Base-by-base conservation (phyloP, 35 echinoderm and acorn worm genomes). In the Stichopus chloronotus region DNA sequence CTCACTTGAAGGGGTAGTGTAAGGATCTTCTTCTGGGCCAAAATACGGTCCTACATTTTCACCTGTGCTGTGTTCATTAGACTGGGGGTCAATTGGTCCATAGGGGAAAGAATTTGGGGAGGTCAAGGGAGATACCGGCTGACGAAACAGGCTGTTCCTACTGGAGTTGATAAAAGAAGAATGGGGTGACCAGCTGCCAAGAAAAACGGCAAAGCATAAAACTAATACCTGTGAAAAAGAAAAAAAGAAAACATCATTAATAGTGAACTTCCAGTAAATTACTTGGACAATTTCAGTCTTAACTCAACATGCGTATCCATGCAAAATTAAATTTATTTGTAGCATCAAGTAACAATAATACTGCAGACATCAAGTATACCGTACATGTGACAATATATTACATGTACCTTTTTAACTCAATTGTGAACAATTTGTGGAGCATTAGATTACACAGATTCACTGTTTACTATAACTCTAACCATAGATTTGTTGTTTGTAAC, bases 171-270 rank as follows among this genome's bases (percentile, higher is more conserved):
- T 92, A 72, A 94, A 83, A 21, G 94, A 63, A 8, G 94, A 93
- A 8, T 96, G 93, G 53, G 97, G 97, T 13, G 97, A 95, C 97
- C 97, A 99, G 79, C 87, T 94, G 56, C 97, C 97, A 57, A 99
- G 93, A 91, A 99, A 99, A 78, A 99, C 95, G 52, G 97, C 97
- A 95, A 99, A 99, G 91, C 97, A 99, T 81, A 99, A 90, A 86
- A 99, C 97, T 72, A 99, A 89, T 20, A 99, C 95, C 97, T 99
- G 95, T 8, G 94, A 56, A 80, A 43, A 16, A 84, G 72, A 59
- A 92, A 53, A 93, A 63, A 88, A 25, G 0, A 63, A 63, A 88
- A 88, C 10, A 65, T 14, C 61, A 65, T 3, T 65, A 0, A 65
- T 4, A 43, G 30, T 3, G 30, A 43, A 43, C 30, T 3, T 43